Evolutionary conservation across 1,140 invertebrate species (phyloP), one percentile per base, ranked within the genome.

Genomic region (Calosoma granatense): DNA sequence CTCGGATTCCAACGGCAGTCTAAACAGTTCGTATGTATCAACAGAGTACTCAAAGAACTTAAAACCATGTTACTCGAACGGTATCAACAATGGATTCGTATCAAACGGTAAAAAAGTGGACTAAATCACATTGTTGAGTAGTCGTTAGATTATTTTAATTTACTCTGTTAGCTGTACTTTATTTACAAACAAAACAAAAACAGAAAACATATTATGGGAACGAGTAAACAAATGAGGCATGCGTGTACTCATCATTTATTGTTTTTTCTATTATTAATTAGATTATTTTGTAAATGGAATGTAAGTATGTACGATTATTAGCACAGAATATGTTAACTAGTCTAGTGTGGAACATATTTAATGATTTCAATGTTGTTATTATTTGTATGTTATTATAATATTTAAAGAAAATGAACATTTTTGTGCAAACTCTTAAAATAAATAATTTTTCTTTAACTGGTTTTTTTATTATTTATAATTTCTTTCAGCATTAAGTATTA

Each of bases 31-130:
- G 3, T 80, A 81, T 58, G 73, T 78, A 54, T 78, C 80, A 54
- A 76, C 78, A 53, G 82, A 82, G 63, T 80, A 77, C 20, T 70
- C 73, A 61, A 78, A 81, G 47, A 77, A 79, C 55, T 74, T 78
- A 68, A 75, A 84, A 75, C 73, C 82, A 23, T 82, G 81, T 65
- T 82, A 84, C 69, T 82, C 81, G 51, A 83, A 82, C 61, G 82
- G 82, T 14, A 78, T 81, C 54, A 81, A 80, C 61, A 84, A 83
- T 63, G 81, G 82, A 43, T 82, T 81, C 67, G 79, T 82, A 72
- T 20, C 77, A 78, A 62, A 74, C 74, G 56, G 75, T 73, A 59
- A 68, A 66, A 43, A 73, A 75, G 58, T 74, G 73, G 56, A 75
- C 75, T 62, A 63, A 72, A 39, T 70, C 66, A 65, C 72, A 73